Conservation (phyloP, 2,113 vertebrate species). For the Riparia riparia region DNA sequence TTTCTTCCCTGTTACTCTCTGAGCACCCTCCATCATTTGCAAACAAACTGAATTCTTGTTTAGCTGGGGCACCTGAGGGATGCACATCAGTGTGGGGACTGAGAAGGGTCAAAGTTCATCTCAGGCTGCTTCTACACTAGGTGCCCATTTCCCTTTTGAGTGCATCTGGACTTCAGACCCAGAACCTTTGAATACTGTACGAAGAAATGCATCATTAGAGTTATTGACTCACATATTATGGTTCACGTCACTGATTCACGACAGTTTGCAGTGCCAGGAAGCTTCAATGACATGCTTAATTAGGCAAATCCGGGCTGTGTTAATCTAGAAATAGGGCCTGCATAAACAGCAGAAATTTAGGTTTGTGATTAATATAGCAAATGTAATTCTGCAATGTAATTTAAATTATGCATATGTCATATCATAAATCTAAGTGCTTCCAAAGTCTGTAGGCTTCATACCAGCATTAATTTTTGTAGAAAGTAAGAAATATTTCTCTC, state of each 20-base stretch:
- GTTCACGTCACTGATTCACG: not conserved
- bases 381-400: not conserved
- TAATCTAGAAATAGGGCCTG: not conserved
- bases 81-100: not conserved
- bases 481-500: not conserved
- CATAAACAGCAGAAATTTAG: constrained; percentile 1
- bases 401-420: not conserved
- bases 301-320: not conserved
- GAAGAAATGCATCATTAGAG: not conserved
- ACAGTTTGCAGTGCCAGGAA: not conserved
- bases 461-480: constrained; percentile 2
- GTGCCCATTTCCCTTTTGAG: not conserved
- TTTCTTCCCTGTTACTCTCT: not conserved
- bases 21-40: not conserved
- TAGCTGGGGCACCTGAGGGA: not conserved
- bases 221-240: not conserved
- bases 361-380: constrained; percentile 27
- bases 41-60: not conserved
- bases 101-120: not conserved
- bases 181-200: not conserved
- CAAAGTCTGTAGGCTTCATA: not conserved
- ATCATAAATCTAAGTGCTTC: constrained; percentile 30
- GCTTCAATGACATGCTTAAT: not conserved
- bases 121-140: not conserved
- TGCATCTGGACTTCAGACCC: not conserved